phyloP scores from a whole-genome alignment of 2,888 invertebrate species.

The Maniola hyperantus region DNA sequence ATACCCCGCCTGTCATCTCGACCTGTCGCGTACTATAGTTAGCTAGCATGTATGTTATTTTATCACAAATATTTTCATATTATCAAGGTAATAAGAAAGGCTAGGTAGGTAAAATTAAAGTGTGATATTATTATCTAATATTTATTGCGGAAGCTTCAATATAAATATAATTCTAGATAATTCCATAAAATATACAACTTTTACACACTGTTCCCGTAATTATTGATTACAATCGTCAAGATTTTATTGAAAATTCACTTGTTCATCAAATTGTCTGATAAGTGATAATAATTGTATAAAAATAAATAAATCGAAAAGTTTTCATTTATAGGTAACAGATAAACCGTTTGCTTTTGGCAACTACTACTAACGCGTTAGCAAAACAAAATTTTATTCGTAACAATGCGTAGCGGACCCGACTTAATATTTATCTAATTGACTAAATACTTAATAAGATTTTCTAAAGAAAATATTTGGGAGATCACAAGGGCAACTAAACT shows the following conservation, averaged over 20 bases:
- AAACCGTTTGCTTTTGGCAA: too few species aligned
- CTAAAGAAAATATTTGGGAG: not conserved
- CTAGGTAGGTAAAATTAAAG: slow-evolving; percentile 20
- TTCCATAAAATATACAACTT: slow-evolving; percentile 47
- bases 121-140: slow-evolving; percentile 34
- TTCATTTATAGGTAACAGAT: too few species aligned
- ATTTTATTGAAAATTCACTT: slow-evolving; percentile 1
- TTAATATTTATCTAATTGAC: slow-evolving; percentile 6
- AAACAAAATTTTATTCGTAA: too few species aligned
- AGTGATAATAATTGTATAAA: too few species aligned
- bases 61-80: not conserved
- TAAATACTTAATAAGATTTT: not conserved
- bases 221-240: slow-evolving; percentile 15
- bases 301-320: too few species aligned
- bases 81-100: not conserved
- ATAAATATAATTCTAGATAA: slow-evolving; percentile 47
- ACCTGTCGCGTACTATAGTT: too few species aligned
- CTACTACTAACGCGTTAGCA: too few species aligned
- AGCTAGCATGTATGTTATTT: too few species aligned
- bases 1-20: too few species aligned
- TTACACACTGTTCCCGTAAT: slow-evolving; percentile 19
- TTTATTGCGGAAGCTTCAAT: slow-evolving; percentile 47
- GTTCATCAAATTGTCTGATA: not conserved
- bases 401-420: too few species aligned
- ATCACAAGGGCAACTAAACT: slow-evolving; percentile 12